A percentile compares a stretch with the other conserved stretches of the same genome.
Conservation (phyloP, 2,888 invertebrate species). For the Perithous albicinctus region DNA sequence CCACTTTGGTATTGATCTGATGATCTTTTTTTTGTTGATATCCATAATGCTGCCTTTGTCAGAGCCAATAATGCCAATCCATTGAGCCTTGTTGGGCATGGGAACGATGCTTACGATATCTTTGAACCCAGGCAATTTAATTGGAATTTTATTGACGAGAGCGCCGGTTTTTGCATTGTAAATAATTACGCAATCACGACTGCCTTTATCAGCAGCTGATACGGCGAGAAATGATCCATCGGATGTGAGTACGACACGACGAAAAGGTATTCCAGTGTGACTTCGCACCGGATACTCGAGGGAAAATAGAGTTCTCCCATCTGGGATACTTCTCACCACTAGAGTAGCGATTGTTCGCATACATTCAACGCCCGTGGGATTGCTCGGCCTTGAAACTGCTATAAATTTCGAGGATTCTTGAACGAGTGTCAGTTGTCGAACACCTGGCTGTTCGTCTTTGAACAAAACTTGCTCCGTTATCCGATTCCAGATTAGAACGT, state of each 20-base stretch:
- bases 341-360: conserved; percentile 89
- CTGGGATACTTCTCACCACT: conserved; percentile 90
- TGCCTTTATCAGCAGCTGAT: conserved; percentile 93
- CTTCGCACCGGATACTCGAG: conserved; percentile 93
- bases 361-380: conserved; percentile 88
- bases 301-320: conserved; percentile 91
- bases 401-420: conserved; percentile 91
- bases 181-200: conserved; percentile 92
- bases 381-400: conserved; percentile 89
- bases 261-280: conserved; percentile 89
- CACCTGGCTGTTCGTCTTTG: conserved; percentile 93
- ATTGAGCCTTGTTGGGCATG: conserved; percentile 93
- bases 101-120: conserved; percentile 92
- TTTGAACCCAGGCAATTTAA: conserved; percentile 86
- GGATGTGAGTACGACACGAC: conserved; percentile 92
- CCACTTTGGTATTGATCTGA: conserved; percentile 96
- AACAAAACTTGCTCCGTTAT: conserved; percentile 91
- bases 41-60: conserved; percentile 97
- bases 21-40: conserved; percentile 93
- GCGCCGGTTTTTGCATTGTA: conserved; percentile 93
- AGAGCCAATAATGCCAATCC: conserved; percentile 94
- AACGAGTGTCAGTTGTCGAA: conserved; percentile 91
- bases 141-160: conserved; percentile 85
- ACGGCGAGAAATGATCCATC: conserved; percentile 92
- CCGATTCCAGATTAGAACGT: conserved; percentile 95